These are phyloP conservation scores for Brachionus rubens DNA, from an alignment of 1,140 invertebrate genomes.

Conservation along the genomic window DNA sequence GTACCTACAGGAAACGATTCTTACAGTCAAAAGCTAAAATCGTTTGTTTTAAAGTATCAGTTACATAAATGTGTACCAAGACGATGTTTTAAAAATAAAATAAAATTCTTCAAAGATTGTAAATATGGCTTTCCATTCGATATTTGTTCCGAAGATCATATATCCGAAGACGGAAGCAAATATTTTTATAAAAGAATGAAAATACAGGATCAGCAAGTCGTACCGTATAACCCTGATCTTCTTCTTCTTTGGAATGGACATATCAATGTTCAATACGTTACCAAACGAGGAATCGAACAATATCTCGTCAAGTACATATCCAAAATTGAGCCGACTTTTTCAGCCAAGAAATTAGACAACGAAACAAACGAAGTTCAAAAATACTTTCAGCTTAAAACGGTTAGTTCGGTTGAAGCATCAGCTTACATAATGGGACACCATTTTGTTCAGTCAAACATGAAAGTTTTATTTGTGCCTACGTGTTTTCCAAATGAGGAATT, in stretches of 20 bases:
- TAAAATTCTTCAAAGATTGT: not conserved
- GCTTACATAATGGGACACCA: not conserved
- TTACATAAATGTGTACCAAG: not conserved
- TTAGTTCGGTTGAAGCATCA: not conserved
- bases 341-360: not conserved
- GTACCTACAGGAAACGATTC: no score
- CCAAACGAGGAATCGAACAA: constrained; percentile 2
- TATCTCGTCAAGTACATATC: not conserved
- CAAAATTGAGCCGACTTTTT: not conserved
- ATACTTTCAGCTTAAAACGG: not conserved
- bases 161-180: no score
- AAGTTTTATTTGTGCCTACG: not conserved
- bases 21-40: no score
- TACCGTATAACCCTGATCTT: not conserved
- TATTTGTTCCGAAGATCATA: no score
- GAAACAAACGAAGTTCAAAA: no score
- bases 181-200: no score
- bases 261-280: not conserved
- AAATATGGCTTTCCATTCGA: no score
- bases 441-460: constrained; percentile 14
- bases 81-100: not conserved
- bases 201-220: not conserved
- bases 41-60: not conserved
- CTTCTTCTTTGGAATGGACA: not conserved
- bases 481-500: not conserved